Conservation (phyloP, 2,888 invertebrate genomes). For the Epicampocera succincta region DNA sequence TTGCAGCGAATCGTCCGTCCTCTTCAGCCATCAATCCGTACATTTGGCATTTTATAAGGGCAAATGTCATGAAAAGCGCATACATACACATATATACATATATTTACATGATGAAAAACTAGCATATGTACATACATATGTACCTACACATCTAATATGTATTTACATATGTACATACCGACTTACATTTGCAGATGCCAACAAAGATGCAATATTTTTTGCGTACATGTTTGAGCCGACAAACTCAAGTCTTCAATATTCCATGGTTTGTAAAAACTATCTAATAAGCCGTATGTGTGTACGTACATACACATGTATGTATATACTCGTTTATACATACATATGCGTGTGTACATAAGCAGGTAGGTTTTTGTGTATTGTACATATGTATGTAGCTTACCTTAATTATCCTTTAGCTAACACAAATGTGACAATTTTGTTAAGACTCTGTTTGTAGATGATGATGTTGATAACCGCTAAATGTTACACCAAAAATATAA, state of each 20-base stretch:
- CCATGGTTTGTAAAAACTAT: too few species aligned
- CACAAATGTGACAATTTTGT: slow-evolving; percentile 11
- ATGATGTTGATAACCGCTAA: slow-evolving; percentile 33
- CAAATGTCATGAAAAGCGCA: not conserved
- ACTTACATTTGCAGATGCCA: too few species aligned
- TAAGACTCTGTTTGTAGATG: too few species aligned
- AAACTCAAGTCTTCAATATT: too few species aligned
- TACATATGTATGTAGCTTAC: slow-evolving; percentile 45
- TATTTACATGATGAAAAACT: too few species aligned
- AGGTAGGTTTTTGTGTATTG: not conserved
- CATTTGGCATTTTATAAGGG: not conserved
- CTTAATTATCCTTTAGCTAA: slow-evolving; percentile 24
- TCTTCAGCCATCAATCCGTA: slow-evolving; percentile 7
- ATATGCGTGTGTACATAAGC: not conserved
- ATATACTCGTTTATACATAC: not conserved
- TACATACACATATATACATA: not conserved
- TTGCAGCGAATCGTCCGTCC: slow-evolving; percentile 45
- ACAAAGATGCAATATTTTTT: too few species aligned
- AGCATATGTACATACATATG: not conserved
- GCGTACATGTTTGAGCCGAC: not conserved
- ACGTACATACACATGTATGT: too few species aligned
- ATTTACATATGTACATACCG: not conserved
- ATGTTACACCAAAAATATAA: slow-evolving; percentile 10
- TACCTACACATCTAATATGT: not conserved
- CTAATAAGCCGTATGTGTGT: too few species aligned